Base-by-base conservation (phyloP, 2,888 invertebrate species). In the Galerucella pusilla region DNA sequence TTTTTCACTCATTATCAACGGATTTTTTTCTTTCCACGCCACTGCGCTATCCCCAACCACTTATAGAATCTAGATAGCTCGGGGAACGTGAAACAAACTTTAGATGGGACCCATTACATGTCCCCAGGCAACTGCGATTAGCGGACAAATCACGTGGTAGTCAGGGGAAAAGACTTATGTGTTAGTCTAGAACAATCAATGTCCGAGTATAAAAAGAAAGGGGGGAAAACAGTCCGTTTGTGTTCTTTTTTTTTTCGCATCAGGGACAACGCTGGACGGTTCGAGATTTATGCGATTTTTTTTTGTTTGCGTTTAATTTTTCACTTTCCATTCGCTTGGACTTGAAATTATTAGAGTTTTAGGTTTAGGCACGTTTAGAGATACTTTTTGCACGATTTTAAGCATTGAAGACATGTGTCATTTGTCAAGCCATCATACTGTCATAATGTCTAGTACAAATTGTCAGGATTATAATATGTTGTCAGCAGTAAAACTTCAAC, bases 101-200 rank as follows among this genome's bases (percentile, higher is more conserved):
- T 78, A 79, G 83, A 84, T 82, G 81, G 83, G 83, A 79, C 80
- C 85, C 83, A 85, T 86, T 85, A 85, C 82, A 80, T 79, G 85
- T 85, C 86, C 85, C 86, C 81, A 82, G 84, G 82, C 84, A 80
- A 79, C 81, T 78, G 81, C 86, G 86, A 87, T 87, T 87, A 87
- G 86, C 85, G 86, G 86, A 87, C 87, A 86, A 86, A 87, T 87
- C 86, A 86, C 85, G 85, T 84, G 83, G 83, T 83, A 77, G 79
- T 80, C 83, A 78, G 84, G 83, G 84, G 84, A 82, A 83, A 86
- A 87, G 86, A 87, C 86, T 86, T 86, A 86, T 86, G 86, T 82
- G 85, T 84, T 85, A 84, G 86, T 86, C 86, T 86, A 80, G 81
- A 82, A 84, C 86, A 86, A 87, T 87, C 87, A 87, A 86, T 87